phyloP scores from a whole-genome alignment of 2,888 invertebrate genomes.

The Oxycera nigricornis region DNA sequence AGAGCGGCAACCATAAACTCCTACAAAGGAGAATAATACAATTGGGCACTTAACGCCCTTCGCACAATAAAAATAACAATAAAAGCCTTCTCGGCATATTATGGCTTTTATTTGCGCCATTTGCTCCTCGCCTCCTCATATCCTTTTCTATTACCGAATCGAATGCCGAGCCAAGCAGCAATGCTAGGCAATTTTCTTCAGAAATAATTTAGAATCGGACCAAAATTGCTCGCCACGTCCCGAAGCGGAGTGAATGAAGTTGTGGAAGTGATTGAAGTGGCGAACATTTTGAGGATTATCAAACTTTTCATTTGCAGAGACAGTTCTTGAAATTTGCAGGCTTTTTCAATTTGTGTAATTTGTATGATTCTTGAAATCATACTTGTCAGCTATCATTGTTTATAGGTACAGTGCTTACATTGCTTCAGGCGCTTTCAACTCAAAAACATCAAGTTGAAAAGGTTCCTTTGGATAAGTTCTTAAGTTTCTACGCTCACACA shows the following conservation, averaged over 20 bases:
- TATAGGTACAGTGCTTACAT: too few relatives aligned
- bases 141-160: neutral
- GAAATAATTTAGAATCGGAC: conserved; percentile 13
- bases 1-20: conserved; percentile 40
- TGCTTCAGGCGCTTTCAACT: too few relatives aligned
- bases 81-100: conserved; percentile 38
- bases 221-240: neutral
- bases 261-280: neutral
- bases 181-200: conserved; percentile 3
- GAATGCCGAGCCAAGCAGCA: neutral
- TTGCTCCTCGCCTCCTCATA: neutral
- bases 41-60: conserved; percentile 44
- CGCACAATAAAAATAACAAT: conserved; percentile 43
- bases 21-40: conserved; percentile 39
- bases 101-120: conserved; percentile 15
- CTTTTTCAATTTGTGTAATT: conserved; percentile 6
- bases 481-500: too few relatives aligned
- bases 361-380: too few relatives aligned
- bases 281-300: neutral
- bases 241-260: neutral
- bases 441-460: too few relatives aligned
- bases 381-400: too few relatives aligned
- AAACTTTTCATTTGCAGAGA: conserved; percentile 5
- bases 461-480: too few relatives aligned
- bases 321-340: neutral